Percentiles rank a stretch among this genome's conserved stretches.
These are phyloP conservation scores for Rhinogobio ventralis DNA, from an alignment of 2,797 vertebrate species.

Conservation along the genomic window DNA sequence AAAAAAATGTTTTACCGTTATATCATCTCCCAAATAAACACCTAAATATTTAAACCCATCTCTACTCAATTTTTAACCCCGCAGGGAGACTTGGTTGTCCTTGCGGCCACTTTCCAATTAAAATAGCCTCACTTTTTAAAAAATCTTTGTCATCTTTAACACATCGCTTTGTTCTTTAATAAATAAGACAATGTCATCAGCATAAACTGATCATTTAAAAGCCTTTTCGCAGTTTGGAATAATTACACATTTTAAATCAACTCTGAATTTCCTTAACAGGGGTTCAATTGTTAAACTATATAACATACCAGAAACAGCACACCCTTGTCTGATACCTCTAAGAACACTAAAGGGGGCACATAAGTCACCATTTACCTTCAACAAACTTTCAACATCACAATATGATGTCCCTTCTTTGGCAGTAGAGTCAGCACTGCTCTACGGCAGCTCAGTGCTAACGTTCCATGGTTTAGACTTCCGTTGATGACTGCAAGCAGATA, in stretches of 20 bases:
- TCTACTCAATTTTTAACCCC: background rate
- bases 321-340: background rate
- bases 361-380: no score
- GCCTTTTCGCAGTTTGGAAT: background rate
- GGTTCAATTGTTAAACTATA: background rate
- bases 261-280: background rate
- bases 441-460: no score
- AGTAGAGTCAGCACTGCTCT: no score
- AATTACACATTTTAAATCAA: background rate
- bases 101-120: background rate
- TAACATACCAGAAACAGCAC: no score
- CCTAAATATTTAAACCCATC: background rate
- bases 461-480: no score
- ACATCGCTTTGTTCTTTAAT: background rate
- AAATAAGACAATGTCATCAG: background rate
- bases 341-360: background rate
- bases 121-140: background rate
- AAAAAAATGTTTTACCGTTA: background rate
- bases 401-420: no score
- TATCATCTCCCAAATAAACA: background rate
- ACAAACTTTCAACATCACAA: no score
- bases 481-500: no score
- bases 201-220: background rate
- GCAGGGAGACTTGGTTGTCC: background rate
- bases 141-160: background rate